Percentiles rank a stretch among this genome's conserved stretches.
These are phyloP conservation scores for Diplogasteroides magnus DNA, from an alignment of 1,140 invertebrate species.

Conservation along the genomic window DNA sequence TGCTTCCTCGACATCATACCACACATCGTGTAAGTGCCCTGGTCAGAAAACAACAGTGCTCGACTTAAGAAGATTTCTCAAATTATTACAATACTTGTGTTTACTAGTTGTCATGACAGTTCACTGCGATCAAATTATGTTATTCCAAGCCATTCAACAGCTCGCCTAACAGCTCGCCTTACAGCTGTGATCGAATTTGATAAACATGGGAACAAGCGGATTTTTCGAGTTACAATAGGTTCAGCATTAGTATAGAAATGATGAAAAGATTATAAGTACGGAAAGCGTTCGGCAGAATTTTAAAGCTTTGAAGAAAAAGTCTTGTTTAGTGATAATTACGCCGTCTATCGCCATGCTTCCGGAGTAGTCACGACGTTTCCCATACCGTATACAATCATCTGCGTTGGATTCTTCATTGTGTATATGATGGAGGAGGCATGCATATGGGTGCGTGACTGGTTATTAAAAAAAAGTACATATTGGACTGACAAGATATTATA, in stretches of 20 bases:
- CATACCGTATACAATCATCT: constrained; percentile 44
- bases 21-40: constrained; percentile 70
- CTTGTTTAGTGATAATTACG: neutral
- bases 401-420: constrained; percentile 52
- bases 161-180: neutral
- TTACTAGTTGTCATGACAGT: neutral
- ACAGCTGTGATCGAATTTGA: neutral
- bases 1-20: constrained; percentile 77
- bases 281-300: too few species aligned
- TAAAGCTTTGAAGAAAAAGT: neutral
- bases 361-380: constrained; percentile 30
- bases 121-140: neutral
- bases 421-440: constrained; percentile 38
- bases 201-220: neutral
- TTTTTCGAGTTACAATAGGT: too few species aligned
- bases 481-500: too few species aligned
- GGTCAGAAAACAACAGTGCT: too few species aligned
- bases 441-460: too few species aligned
- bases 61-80: too few species aligned
- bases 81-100: neutral
- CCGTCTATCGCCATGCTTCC: neutral
- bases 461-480: too few species aligned
- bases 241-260: too few species aligned
- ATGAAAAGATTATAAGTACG: too few species aligned
- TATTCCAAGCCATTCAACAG: neutral